Evolutionary conservation across 2,888 invertebrate species (phyloP).

Genomic region (Andrena bicolor): DNA sequence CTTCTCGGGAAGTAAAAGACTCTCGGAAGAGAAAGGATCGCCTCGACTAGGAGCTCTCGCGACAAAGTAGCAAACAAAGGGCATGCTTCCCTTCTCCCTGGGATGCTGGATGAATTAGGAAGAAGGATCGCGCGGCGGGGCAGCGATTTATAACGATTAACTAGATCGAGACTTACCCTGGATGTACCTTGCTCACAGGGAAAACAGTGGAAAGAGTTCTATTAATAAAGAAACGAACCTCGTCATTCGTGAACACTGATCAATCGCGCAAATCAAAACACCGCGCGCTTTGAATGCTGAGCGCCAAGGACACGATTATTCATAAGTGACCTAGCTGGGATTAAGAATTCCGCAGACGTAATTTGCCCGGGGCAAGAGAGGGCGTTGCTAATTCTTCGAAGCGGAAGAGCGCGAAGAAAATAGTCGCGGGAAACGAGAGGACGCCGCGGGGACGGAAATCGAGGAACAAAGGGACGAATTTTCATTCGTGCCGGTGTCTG

Average conservation of each 20-base stretch:
- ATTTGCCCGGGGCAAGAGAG: constrained; percentile 6
- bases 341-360: constrained; percentile 20
- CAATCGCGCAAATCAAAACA: too few relatives aligned
- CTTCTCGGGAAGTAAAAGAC: constrained; percentile 18
- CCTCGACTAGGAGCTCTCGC: background rate
- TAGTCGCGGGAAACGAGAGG: constrained; percentile 6
- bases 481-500: constrained; percentile 29
- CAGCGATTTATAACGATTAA: background rate
- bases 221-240: background rate
- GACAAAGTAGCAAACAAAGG: constrained; percentile 43
- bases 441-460: constrained; percentile 21
- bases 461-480: constrained; percentile 40
- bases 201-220: background rate
- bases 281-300: background rate
- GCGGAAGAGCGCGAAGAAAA: constrained; percentile 30
- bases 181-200: background rate
- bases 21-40: constrained; percentile 17
- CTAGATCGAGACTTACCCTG: background rate
- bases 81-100: constrained; percentile 1
- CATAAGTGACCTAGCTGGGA: background rate
- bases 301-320: background rate
- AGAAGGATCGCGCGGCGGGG: background rate
- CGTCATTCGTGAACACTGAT: too few relatives aligned
- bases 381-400: constrained; percentile 16
- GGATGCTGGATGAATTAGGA: background rate